Conservation (phyloP, 2,888 invertebrate genomes). For the Boloria selene region DNA sequence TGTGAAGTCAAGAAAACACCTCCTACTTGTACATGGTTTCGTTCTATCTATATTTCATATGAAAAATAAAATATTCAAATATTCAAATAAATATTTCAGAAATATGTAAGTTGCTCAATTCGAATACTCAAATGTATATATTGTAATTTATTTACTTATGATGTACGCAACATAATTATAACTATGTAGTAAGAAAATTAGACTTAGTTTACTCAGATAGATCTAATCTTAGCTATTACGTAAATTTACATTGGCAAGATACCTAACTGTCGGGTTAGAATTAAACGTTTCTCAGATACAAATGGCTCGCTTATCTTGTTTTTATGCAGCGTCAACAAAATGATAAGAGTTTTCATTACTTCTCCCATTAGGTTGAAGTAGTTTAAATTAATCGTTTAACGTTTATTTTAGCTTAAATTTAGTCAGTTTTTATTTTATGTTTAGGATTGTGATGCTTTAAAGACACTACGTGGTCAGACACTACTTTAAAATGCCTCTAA, state of each 20-base stretch:
- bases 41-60: not conserved
- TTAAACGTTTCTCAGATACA: slow-evolving; percentile 22
- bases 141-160: not conserved
- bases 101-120: no score
- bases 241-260: not conserved
- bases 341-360: slow-evolving; percentile 16
- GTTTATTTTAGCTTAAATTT: no score
- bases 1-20: no score
- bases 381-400: not conserved
- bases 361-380: not conserved
- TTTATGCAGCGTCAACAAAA: slow-evolving; percentile 29
- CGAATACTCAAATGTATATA: not conserved
- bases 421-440: no score
- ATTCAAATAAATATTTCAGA: not conserved
- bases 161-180: not conserved
- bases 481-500: no score
- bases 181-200: not conserved
- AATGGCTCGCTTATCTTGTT: slow-evolving; percentile 36
- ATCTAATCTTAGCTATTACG: no score
- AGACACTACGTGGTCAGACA: no score
- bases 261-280: not conserved
- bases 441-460: no score
- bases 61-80: not conserved
- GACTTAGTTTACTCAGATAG: no score
- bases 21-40: not conserved